Conservation (phyloP, 2,113 vertebrate genomes). For the Ploceus nigricollis region DNA sequence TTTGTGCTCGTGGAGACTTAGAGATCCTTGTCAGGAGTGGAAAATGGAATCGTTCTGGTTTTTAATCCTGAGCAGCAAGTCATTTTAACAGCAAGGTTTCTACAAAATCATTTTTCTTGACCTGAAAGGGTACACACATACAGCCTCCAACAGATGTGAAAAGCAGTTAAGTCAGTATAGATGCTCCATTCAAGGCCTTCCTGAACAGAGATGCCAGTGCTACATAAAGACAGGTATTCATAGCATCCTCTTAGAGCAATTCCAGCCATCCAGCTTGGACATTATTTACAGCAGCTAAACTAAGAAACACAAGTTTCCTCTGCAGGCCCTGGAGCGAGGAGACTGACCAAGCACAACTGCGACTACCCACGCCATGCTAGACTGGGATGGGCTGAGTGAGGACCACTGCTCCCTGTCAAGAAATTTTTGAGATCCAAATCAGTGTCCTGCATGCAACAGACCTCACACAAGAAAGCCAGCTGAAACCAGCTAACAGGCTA, state of each 20-base stretch:
- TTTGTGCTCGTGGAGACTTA: neutral
- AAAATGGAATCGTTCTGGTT: slow-evolving; percentile 24
- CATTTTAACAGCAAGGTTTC: neutral
- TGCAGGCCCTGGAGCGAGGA: neutral
- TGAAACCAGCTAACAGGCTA: neutral
- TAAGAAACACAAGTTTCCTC: neutral
- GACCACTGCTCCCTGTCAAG: neutral
- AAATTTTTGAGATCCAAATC: neutral
- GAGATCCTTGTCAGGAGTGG: slow-evolving; percentile 30
- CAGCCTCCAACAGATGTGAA: neutral
- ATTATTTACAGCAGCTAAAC: neutral
- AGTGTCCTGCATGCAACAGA: neutral
- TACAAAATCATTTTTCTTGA: slow-evolving; percentile 44
- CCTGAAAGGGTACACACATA: slow-evolving; percentile 39
- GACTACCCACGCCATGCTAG: accelerated
- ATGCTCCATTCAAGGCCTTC: slow-evolving; percentile 40
- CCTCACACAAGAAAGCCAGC: neutral
- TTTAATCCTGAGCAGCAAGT: slow-evolving; percentile 27
- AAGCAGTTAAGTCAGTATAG: slow-evolving; percentile 50
- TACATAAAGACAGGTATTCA: slow-evolving; percentile 54
- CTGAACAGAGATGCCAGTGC: slow-evolving; percentile 10
- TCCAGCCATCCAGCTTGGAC: neutral
- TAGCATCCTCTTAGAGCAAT: neutral
- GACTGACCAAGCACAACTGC: neutral
- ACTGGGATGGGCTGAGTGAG: neutral